Evolutionary conservation across 2,113 vertebrate genomes (phyloP).

Genomic region (Sylvietta virens): DNA sequence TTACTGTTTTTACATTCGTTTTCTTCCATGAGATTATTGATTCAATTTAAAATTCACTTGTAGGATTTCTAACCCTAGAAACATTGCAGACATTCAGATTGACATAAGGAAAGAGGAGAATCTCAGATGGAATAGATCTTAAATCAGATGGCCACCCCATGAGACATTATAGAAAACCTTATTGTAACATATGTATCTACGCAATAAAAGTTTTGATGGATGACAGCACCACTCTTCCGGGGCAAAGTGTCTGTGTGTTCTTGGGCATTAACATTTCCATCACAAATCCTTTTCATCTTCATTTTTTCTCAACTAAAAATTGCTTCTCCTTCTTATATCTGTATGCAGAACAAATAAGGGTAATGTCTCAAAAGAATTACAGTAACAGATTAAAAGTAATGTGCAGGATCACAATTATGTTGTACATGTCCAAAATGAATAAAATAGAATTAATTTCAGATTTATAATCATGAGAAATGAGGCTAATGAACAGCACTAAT

Average conservation of each 20-base stretch:
- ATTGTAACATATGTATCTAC: background rate
- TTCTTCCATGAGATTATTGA: background rate
- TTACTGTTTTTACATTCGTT: background rate
- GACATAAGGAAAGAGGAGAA: background rate
- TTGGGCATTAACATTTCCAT: background rate
- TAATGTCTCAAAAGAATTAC: background rate
- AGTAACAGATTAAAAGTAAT: background rate
- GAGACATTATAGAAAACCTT: background rate
- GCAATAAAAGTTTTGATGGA: background rate
- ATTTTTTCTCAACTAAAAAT: background rate
- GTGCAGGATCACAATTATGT: background rate
- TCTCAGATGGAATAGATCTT: background rate
- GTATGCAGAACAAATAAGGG: background rate
- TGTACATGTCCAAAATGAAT: background rate
- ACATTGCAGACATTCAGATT: background rate
- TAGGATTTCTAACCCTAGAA: background rate
- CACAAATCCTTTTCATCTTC: background rate
- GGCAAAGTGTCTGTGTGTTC: background rate
- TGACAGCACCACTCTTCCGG: background rate
- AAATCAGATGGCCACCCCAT: background rate
- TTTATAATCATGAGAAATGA: background rate
- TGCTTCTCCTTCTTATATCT: background rate
- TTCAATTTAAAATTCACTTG: background rate
- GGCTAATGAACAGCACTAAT: slow-evolving; percentile 30
- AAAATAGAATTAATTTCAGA: slow-evolving; percentile 19